Evolutionary conservation across 2,888 invertebrate genomes (phyloP).

Genomic region (Pasiphila rectangulata): DNA sequence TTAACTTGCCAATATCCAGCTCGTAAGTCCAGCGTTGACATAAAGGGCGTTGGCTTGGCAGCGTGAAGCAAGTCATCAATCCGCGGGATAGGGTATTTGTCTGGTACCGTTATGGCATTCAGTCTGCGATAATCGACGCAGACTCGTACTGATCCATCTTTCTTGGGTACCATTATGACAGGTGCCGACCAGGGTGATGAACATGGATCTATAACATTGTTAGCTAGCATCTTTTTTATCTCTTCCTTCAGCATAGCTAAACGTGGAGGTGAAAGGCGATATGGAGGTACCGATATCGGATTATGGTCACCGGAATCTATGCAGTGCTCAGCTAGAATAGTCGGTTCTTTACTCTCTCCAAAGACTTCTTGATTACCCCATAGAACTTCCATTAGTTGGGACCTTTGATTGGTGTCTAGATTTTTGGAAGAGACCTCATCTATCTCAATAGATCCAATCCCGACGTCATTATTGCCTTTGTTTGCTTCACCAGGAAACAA

Average conservation of each 20-base stretch:
- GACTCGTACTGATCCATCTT: conserved; percentile 1
- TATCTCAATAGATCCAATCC: conserved; percentile 5
- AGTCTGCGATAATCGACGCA: conserved; percentile 10
- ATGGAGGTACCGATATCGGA: conserved; percentile 4
- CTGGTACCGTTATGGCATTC: conserved; percentile 4
- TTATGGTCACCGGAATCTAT: conserved; percentile 1
- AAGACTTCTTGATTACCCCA: conserved; percentile 6
- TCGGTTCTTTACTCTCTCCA: not conserved
- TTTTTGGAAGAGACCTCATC: not conserved
- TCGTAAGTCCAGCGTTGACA: conserved; percentile 8
- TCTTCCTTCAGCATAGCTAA: not conserved
- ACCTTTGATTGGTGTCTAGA: not conserved
- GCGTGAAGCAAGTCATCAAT: conserved; percentile 16
- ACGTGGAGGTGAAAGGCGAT: conserved; percentile 6
- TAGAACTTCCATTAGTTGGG: conserved; percentile 4
- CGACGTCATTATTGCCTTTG: conserved; percentile 1
- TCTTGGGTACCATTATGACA: conserved; percentile 7
- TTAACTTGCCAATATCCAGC: conserved; percentile 10
- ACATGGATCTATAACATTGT: conserved; percentile 1
- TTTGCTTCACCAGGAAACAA: conserved; percentile 4
- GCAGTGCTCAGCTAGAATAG: not conserved
- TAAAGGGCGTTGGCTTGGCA: conserved; percentile 3
- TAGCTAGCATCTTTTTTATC: conserved; percentile 1
- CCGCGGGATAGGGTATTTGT: conserved; percentile 24
- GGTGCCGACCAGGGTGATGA: conserved; percentile 8